Evolutionary conservation across 2,888 invertebrate species (phyloP).

Genomic region (Antheraea assamensis): DNA sequence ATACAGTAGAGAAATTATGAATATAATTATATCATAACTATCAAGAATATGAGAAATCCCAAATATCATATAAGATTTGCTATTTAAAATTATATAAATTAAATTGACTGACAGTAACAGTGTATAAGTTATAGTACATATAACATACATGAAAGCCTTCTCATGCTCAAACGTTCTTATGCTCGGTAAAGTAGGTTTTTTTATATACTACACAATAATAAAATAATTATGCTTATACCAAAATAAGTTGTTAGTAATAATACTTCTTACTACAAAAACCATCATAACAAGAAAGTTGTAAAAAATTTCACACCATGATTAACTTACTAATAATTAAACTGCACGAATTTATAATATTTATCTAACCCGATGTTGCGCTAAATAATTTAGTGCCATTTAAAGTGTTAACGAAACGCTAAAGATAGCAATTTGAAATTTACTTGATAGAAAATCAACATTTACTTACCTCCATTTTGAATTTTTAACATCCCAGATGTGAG

Average conservation of each 20-base stretch:
- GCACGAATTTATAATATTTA: constrained; percentile 24
- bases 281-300: constrained; percentile 23
- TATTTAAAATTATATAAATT: too few species aligned
- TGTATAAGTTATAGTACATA: not conserved
- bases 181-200: not conserved
- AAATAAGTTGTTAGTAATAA: not conserved
- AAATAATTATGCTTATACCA: not conserved
- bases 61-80: too few species aligned
- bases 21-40: too few species aligned
- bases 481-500: constrained; percentile 52
- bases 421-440: constrained; percentile 66
- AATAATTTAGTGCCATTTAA: constrained; percentile 66
- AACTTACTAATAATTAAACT: constrained; percentile 18
- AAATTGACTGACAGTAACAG: not conserved
- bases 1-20: too few species aligned
- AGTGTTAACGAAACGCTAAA: constrained; percentile 75
- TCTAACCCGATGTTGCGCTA: constrained; percentile 45
- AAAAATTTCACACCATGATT: constrained; percentile 19
- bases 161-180: not conserved
- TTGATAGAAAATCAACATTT: constrained; percentile 69
- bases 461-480: constrained; percentile 57
- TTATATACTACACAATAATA: not conserved
- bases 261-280: constrained; percentile 14
- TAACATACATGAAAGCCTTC: not conserved
- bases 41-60: too few species aligned